Percentiles rank a stretch among this genome's conserved stretches.
Conservation (phyloP, 2,797 vertebrate species). For the Pseudomugil gertrudae region DNA sequence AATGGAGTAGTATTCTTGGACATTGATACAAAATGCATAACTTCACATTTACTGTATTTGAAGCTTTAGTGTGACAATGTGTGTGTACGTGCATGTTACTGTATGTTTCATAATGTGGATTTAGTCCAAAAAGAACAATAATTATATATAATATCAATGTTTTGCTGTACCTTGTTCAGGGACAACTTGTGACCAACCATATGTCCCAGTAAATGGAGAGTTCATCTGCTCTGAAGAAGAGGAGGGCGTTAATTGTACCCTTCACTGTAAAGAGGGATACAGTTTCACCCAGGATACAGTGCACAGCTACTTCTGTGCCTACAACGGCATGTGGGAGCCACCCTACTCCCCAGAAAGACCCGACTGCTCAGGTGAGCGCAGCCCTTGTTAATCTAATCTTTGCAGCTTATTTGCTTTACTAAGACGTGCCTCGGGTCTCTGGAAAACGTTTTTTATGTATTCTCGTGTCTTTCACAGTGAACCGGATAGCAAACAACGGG, state of each 20-base stretch:
- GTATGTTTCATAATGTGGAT: not conserved
- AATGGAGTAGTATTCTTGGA: not conserved
- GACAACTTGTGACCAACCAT: constrained; percentile 90
- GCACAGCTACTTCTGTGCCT: constrained; percentile 90
- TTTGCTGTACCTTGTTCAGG: constrained; percentile 67
- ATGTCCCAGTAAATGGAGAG: constrained; percentile 89
- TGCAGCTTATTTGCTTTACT: not conserved
- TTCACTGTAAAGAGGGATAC: constrained; percentile 90
- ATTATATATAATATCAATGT: not conserved
- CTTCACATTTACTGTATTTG: not conserved
- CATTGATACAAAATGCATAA: not conserved
- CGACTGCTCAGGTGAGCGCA: constrained; percentile 91
- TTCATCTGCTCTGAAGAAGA: constrained; percentile 87
- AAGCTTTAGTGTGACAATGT: not conserved
- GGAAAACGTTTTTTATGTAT: not conserved
- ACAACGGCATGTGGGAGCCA: constrained; percentile 91
- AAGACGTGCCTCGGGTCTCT: not conserved
- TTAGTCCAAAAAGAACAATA: not conserved
- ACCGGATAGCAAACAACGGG: not conserved
- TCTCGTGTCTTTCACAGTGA: not conserved
- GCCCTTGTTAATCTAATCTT: not conserved
- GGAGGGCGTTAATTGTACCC: constrained; percentile 88
- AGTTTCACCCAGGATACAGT: constrained; percentile 90
- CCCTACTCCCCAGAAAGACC: constrained; percentile 87
- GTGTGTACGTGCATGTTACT: no score